These are phyloP conservation scores for Melanotaenia parkinsoni DNA, from an alignment of 2,797 vertebrate genomes.

Conservation along the genomic window DNA sequence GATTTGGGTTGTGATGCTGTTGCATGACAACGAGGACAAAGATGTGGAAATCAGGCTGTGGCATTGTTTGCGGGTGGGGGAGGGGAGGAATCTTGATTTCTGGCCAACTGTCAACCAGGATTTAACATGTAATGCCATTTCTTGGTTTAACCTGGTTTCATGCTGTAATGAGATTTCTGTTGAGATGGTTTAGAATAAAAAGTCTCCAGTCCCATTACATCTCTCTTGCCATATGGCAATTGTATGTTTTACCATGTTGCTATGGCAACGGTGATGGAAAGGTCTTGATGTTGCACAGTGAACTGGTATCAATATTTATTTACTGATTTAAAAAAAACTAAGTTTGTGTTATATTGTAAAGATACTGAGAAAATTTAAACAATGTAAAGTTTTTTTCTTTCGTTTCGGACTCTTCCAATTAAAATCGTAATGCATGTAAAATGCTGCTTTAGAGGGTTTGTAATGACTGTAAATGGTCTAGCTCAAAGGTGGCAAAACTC, in stretches of 20 bases:
- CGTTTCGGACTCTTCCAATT: not conserved
- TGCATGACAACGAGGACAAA: not conserved
- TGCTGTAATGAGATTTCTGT: not conserved
- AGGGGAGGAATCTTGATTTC: not conserved
- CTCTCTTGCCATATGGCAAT: not conserved
- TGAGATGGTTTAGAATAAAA: not conserved
- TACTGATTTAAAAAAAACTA: too few species aligned
- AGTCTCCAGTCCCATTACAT: not conserved
- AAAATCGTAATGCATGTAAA: too few species aligned
- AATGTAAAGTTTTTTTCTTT: too few species aligned
- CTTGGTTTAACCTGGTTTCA: not conserved
- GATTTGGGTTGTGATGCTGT: not conserved
- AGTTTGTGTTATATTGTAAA: too few species aligned
- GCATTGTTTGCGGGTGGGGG: not conserved
- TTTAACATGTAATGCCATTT: slow-evolving; percentile 3
- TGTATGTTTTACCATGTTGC: not conserved
- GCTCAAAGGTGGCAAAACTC: too few species aligned
- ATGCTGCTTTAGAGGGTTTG: too few species aligned
- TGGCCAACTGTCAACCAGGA: slow-evolving; percentile 8
- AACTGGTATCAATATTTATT: not conserved
- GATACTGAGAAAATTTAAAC: too few species aligned
- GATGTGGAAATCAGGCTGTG: not conserved
- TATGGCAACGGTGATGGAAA: not conserved
- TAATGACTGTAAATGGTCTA: too few species aligned
- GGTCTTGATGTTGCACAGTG: not conserved